Evolutionary conservation across 1,140 invertebrate species (phyloP).

Genomic region (Magallana gigas): DNA sequence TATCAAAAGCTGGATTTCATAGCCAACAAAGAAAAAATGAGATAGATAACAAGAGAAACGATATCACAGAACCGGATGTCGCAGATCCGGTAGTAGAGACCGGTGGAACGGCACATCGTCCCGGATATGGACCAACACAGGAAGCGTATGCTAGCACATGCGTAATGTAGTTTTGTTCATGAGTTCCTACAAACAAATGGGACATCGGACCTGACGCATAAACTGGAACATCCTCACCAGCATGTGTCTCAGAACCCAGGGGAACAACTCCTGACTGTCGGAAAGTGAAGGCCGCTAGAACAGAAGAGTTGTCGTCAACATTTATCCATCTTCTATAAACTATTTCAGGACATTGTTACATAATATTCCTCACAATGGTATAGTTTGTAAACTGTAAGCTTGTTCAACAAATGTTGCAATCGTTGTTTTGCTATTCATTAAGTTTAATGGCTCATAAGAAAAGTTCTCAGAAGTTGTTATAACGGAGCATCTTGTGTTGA

Average conservation of each 20-base stretch:
- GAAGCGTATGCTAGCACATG: conserved; percentile 86
- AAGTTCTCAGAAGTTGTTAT: too few species aligned
- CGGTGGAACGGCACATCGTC: not conserved
- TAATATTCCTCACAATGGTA: too few species aligned
- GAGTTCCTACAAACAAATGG: conserved; percentile 91
- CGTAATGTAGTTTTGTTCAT: conserved; percentile 94
- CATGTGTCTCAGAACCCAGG: conserved; percentile 80
- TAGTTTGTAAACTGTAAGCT: too few species aligned
- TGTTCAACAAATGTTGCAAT: too few species aligned
- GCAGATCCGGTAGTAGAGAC: not conserved
- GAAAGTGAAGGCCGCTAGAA: conserved; percentile 63
- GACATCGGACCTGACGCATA: conserved; percentile 87
- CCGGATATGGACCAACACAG: conserved; percentile 73
- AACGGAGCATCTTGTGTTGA: too few species aligned
- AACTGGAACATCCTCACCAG: conserved; percentile 76
- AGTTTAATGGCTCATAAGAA: too few species aligned
- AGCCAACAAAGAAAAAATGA: not conserved
- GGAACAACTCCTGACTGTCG: conserved; percentile 82
- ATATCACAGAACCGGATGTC: not conserved
- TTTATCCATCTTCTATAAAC: too few species aligned
- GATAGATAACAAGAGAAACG: not conserved
- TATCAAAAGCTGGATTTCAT: not conserved
- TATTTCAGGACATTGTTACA: too few species aligned
- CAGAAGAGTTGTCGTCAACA: not conserved
- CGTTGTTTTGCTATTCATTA: too few species aligned